Evolutionary conservation across 2,113 vertebrate species (phyloP), one percentile per base, ranked within the genome.

Genomic region (Nematolebias whitei): DNA sequence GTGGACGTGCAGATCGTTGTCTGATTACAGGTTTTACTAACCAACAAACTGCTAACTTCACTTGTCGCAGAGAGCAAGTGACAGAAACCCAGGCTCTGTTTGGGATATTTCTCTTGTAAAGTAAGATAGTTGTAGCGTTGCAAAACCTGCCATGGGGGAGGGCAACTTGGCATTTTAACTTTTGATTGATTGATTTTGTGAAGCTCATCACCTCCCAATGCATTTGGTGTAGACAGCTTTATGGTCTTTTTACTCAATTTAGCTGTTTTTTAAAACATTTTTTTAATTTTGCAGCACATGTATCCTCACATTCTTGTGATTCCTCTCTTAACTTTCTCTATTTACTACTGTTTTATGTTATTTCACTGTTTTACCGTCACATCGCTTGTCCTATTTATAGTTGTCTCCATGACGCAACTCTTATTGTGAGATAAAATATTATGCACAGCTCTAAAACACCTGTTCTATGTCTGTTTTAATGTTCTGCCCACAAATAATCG

Each of bases 201-300:
- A 60, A 49, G 39, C 73, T 69, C 52, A 22, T 59, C 24, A 3
- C 18, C 49, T 56, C 26, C 0, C 4, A 62, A 26, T 47, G 58
- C 14, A 22, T 67, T 51, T 39, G 10, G 51, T 79, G 49, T 35
- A 23, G 35, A 22, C n/a, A 23, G n/a, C 32, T 56, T 41, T 38
- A 57, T 26, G 6, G 19, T 51, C 19, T 16, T 53, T 23, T 47
- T 24, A 23, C 12, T 4, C 41, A 32, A 26, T n/a, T 1, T 20
- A 15, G 40, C 48, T 40, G 20, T 40, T 52, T 26, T 70, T n/a
- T n/a, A n/a, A n/a, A n/a, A n/a, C n/a, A n/a, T n/a, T n/a, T n/a
- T n/a, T n/a, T n/a, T n/a, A n/a, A 29, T 53, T 63, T 74, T 59
- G 48, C 26, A 47, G 24, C 62, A 65, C 26, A 51, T 43, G 24